phyloP scores from a whole-genome alignment of 2,888 invertebrate genomes.

The Lissocephala sabroskyi region DNA sequence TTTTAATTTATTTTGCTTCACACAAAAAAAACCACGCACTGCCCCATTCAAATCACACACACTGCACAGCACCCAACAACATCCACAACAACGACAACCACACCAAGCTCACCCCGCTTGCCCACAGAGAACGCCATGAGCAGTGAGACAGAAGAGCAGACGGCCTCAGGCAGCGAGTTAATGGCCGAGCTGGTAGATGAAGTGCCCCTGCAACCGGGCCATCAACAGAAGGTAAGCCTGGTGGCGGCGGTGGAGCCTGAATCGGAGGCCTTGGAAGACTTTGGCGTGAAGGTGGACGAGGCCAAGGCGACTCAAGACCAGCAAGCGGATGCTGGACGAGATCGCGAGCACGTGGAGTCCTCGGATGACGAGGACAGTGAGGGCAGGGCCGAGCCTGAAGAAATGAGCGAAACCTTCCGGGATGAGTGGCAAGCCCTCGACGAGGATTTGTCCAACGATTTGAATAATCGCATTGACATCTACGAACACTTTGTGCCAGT shows the following conservation, averaged over 20 bases:
- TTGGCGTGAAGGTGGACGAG: slow-evolving; percentile 21
- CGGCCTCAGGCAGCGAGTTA: slow-evolving; percentile 31
- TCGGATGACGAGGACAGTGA: slow-evolving; percentile 57
- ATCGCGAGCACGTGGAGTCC: slow-evolving; percentile 64
- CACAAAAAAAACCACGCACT: not conserved
- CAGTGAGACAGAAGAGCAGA: slow-evolving; percentile 50
- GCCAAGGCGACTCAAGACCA: slow-evolving; percentile 16
- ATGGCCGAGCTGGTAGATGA: slow-evolving; percentile 32
- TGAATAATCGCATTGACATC: slow-evolving; percentile 66
- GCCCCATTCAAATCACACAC: slow-evolving; percentile 3
- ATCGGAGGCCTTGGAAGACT: too few relatives aligned
- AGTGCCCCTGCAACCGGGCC: slow-evolving; percentile 17
- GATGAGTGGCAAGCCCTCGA: slow-evolving; percentile 63
- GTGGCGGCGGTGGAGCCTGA: too few relatives aligned
- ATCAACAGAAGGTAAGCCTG: too few relatives aligned
- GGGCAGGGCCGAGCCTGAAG: slow-evolving; percentile 20
- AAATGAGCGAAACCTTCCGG: slow-evolving; percentile 60
- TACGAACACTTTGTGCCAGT: slow-evolving; percentile 59
- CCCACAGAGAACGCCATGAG: slow-evolving; percentile 18
- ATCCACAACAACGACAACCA: slow-evolving; percentile 28
- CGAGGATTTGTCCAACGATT: slow-evolving; percentile 46
- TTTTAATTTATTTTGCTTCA: not conserved
- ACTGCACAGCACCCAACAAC: slow-evolving; percentile 28
- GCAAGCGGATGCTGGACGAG: slow-evolving; percentile 18
- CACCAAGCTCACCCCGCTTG: slow-evolving; percentile 30